Base-by-base conservation (phyloP, 1,140 invertebrate species). In the Sycobia sp. region DNA sequence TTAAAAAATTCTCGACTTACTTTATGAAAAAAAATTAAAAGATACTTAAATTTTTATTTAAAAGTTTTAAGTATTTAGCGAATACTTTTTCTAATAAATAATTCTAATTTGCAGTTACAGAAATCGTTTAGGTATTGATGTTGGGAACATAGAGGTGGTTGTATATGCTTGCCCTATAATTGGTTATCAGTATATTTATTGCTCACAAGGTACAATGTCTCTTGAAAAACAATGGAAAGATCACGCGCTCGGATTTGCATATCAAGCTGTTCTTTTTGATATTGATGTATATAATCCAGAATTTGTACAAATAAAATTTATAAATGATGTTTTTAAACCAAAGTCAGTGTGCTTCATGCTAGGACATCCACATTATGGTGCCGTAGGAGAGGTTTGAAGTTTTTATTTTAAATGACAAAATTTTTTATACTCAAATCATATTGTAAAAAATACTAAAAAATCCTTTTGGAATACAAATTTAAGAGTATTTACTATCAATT, bases 291-390 rank as follows among this genome's bases (percentile, higher is more conserved):
- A 86, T 61, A 81, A 80, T 41, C 66, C 74, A 13, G 69, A 65
- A 8, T 76, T 71, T 16, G 63, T 78, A 53, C 53, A 71, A 23
- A 86, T 81, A 65, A 82, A 76, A 38, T 86, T 84, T 16, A 77
- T 93, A 13, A 79, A 86, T n/a, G 86, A 94, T 34, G 81, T 94
- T 0, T 96, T 93, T 69, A 85, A 87, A 1, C 72, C 78, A 3
- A 86, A 87, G 1, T 85, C 84, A 44, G 69, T 74, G 2, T 89
- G 92, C 54, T 96, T 96, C 73, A 88, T 94, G 79, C 75, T 95
- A 8, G 88, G 88, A 0, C 84, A 86, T 66, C 90, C 89, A 2
- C 88, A 92, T 78, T 96, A 94, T 78, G 94, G 93, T 13, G 86
- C 86, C 49, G 83, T 87, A 70, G 93, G 89, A 44, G 86, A 88